Base-by-base conservation (phyloP, 2,113 vertebrate genomes). In the Lonchura striata region DNA sequence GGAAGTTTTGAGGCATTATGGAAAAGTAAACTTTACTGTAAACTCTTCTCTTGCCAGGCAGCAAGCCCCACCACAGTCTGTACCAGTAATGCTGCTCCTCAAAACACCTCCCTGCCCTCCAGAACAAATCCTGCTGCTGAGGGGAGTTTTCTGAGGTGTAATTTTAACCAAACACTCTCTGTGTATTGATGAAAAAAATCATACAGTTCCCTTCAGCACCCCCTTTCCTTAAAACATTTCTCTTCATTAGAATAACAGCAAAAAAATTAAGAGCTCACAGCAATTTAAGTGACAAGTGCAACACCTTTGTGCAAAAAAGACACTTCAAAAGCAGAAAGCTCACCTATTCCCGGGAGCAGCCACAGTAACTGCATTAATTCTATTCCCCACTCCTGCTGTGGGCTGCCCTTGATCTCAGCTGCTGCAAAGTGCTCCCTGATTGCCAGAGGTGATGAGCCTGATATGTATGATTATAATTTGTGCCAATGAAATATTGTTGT, bases 391-490 rank as follows among this genome's bases (percentile, higher is more conserved):
- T 90, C 80, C 65, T 80, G 54, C 53, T 57, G 44, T 6, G 69
- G 69, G 61, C 68, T 66, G 64, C 47, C 76, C 79, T 53, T 37
- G 68, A 44, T 83, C 88, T 79, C 88, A 65, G 44, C 52, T 75
- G 79, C 72, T 2, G 0, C 46, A 37, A 84, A 86, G 76, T 33
- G 60, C 76, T 88, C 71, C 76, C 84, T 77, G 79, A 93, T 52
- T 92, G 74, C 68, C 90, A 75, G 80, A 81, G 41, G 61, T 27
- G 86, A 85, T 52, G 86, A 86, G 87, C 39, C 39, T 39, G 39
- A 39, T 39, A 39, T 39, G 39, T 39, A 39, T 39, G 39, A 39
- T 39, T 39, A 39, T 39, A 39, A 39, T 39, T 39, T 39, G 39
- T 39, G 39, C 39, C 39, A 39, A 39, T 39, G 39, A 39, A 39